Conservation (phyloP, 1,140 invertebrate genomes). For the Solenopsis invicta region DNA sequence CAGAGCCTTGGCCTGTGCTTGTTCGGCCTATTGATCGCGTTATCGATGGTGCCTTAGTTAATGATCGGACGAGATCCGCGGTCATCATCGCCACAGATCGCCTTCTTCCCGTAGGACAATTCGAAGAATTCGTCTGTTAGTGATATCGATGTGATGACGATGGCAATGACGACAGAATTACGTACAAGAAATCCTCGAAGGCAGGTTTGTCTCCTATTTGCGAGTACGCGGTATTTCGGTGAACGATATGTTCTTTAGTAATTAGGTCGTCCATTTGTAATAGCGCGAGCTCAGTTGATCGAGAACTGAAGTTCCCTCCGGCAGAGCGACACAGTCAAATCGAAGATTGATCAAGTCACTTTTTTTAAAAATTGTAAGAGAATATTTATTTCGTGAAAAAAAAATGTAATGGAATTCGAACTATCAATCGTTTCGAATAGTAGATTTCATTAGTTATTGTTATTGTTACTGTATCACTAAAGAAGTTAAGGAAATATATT, state of each 20-base stretch:
- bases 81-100: slow-evolving; percentile 51
- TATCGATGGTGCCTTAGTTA: slow-evolving; percentile 66
- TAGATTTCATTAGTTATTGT: neutral
- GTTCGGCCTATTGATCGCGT: slow-evolving; percentile 12
- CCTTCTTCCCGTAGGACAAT: neutral
- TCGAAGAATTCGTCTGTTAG: slow-evolving; percentile 22
- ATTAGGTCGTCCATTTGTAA: slow-evolving; percentile 19
- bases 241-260: neutral
- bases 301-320: neutral
- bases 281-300: neutral
- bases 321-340: neutral
- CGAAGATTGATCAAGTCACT: slow-evolving; percentile 1
- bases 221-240: neutral
- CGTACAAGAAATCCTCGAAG: neutral
- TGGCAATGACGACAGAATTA: neutral
- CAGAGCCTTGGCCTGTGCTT: slow-evolving; percentile 21
- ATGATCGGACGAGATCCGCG: neutral
- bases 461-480: neutral
- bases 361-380: neutral
- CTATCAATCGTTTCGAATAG: neutral
- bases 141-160: neutral
- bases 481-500: neutral
- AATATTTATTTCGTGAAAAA: neutral
- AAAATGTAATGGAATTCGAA: neutral
- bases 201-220: slow-evolving; percentile 12